phyloP scores from a whole-genome alignment of 2,797 vertebrate species.

The Serranus cabrilla region DNA sequence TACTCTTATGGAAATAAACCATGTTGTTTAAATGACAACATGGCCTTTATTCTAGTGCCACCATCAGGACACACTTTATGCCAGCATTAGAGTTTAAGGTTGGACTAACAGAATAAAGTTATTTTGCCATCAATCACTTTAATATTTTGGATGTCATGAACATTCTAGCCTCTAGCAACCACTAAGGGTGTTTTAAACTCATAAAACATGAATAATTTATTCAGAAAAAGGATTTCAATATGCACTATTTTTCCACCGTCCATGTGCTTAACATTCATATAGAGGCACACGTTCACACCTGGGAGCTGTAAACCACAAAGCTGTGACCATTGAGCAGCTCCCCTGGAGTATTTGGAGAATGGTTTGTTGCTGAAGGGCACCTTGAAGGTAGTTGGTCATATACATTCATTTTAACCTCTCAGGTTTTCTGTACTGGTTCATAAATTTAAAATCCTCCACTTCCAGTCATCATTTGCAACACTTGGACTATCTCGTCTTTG shows the following conservation, averaged over 20 bases:
- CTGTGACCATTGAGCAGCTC: background rate
- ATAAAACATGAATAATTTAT: constrained; percentile 23
- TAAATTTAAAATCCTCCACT: background rate
- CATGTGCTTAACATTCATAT: constrained; percentile 26
- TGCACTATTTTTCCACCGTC: background rate
- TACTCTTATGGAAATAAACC: background rate
- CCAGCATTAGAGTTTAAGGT: background rate
- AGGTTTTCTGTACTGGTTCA: background rate
- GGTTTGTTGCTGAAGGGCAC: constrained; percentile 20
- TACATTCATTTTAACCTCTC: background rate
- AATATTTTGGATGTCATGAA: background rate
- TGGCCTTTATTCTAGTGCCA: background rate
- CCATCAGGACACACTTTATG: background rate
- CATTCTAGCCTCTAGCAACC: background rate
- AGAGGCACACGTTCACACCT: constrained; percentile 3
- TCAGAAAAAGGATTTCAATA: background rate
- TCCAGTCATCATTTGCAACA: background rate
- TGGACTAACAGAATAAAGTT: background rate
- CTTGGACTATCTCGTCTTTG: background rate
- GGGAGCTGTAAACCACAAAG: constrained; percentile 20
- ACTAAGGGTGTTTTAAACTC: constrained; percentile 6
- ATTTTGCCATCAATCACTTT: background rate
- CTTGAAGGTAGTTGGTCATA: constrained; percentile 12
- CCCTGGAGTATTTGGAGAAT: constrained; percentile 5
- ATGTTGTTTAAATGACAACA: background rate